These are phyloP conservation scores for Drosophila micromelanica DNA, from an alignment of 1,140 invertebrate species.

Conservation along the genomic window DNA sequence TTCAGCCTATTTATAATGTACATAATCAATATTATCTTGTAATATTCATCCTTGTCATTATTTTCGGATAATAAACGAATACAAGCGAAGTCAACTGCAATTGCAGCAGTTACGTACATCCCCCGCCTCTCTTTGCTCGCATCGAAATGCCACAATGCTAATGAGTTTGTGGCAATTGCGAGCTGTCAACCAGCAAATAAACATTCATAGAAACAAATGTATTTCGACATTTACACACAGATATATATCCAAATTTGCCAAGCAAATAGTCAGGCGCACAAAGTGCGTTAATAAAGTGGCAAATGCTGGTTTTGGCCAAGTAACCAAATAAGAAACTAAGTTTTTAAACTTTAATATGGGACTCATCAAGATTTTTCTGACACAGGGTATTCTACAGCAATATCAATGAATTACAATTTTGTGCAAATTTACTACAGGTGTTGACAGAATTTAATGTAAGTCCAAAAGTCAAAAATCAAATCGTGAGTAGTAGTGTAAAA, in stretches of 20 bases:
- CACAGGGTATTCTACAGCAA: background rate
- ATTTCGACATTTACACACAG: slow-evolving; percentile 7
- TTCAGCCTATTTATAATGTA: background rate
- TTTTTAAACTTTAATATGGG: background rate
- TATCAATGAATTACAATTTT: slow-evolving; percentile 2
- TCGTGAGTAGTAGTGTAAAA: background rate
- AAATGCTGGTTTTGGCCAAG: background rate
- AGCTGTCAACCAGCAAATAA: slow-evolving; percentile 30
- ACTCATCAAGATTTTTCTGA: background rate
- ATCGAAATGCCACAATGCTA: slow-evolving; percentile 51
- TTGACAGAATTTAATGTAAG: slow-evolving; percentile 7
- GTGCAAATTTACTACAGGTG: background rate
- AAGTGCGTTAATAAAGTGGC: slow-evolving; percentile 14
- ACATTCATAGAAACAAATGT: slow-evolving; percentile 22
- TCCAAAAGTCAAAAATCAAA: background rate
- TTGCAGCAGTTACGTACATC: background rate
- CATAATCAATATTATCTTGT: background rate
- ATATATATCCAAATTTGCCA: slow-evolving; percentile 10
- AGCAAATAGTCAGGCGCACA: slow-evolving; percentile 8
- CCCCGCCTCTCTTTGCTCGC: background rate
- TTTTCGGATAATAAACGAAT: slow-evolving; percentile 21
- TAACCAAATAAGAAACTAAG: background rate
- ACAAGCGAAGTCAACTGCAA: slow-evolving; percentile 27
- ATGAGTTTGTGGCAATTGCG: slow-evolving; percentile 59
- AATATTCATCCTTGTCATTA: background rate